phyloP scores from a whole-genome alignment of 2,888 invertebrate species.

The Tetragonisca angustula region DNA sequence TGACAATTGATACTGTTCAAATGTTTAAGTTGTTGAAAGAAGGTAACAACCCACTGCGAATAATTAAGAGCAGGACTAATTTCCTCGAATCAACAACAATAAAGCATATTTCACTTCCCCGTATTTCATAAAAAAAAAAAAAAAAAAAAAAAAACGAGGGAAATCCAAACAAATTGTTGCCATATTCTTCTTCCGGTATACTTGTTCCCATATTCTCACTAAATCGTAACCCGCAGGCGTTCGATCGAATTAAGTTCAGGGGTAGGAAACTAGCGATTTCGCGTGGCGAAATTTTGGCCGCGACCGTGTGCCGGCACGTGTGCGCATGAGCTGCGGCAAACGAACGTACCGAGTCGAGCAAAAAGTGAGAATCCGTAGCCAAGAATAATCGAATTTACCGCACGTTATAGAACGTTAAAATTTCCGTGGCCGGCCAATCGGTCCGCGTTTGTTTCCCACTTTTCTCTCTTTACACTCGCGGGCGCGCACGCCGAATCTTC shows the following conservation, averaged over 20 bases:
- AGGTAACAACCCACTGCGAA: neutral
- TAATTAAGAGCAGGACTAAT: neutral
- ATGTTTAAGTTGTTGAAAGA: no score
- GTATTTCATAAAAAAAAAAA: neutral
- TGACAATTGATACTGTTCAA: no score
- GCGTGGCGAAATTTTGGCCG: slow-evolving; percentile 22
- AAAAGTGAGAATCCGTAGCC: slow-evolving; percentile 69
- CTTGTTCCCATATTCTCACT: neutral
- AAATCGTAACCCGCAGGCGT: slow-evolving; percentile 45
- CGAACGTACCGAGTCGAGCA: slow-evolving; percentile 57
- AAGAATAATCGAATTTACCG: slow-evolving; percentile 70
- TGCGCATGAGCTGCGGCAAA: slow-evolving; percentile 40
- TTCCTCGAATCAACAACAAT: neutral
- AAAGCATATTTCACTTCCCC: neutral
- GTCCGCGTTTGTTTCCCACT: slow-evolving; percentile 43
- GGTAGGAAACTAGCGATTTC: neutral
- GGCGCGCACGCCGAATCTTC: neutral
- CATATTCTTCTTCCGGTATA: no score
- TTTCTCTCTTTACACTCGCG: slow-evolving; percentile 33
- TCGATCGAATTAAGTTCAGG: slow-evolving; percentile 19
- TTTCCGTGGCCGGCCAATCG: slow-evolving; percentile 62
- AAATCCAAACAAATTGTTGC: neutral
- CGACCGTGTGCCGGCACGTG: neutral
- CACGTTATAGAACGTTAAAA: slow-evolving; percentile 67
- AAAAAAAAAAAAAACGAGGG: neutral